Evolutionary conservation across 2,797 vertebrate genomes (phyloP).

Genomic region (Myotis vivesi): DNA sequence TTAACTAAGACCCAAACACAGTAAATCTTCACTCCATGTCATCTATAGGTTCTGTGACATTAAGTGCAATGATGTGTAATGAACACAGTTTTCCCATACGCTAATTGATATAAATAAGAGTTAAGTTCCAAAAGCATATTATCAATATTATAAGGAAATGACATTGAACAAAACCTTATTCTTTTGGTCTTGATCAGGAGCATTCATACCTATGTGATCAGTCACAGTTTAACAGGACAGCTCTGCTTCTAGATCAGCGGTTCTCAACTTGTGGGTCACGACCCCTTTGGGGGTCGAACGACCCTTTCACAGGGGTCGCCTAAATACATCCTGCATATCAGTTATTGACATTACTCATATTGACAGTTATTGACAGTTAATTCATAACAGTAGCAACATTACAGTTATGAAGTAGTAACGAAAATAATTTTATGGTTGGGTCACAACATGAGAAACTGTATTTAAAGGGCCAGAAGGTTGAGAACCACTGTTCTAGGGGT

Average conservation of each 20-base stretch:
- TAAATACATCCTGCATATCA: too few species aligned
- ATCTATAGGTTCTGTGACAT: neutral
- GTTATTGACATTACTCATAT: too few species aligned
- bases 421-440: too few species aligned
- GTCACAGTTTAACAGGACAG: neutral
- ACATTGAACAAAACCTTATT: neutral
- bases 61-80: neutral
- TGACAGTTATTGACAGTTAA: too few species aligned
- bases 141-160: neutral
- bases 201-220: neutral
- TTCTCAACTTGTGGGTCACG: too few species aligned
- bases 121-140: neutral
- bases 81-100: neutral
- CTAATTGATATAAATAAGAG: neutral
- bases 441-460: too few species aligned
- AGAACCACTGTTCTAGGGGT: too few species aligned
- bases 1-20: neutral
- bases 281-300: too few species aligned
- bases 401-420: too few species aligned
- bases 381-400: too few species aligned
- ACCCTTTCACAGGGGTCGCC: too few species aligned
- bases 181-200: neutral
- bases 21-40: neutral
- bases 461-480: too few species aligned
- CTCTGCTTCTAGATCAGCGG: neutral